Evolutionary conservation across 2,113 vertebrate species (phyloP).

Genomic region (Petrocephalus microphthalmus): DNA sequence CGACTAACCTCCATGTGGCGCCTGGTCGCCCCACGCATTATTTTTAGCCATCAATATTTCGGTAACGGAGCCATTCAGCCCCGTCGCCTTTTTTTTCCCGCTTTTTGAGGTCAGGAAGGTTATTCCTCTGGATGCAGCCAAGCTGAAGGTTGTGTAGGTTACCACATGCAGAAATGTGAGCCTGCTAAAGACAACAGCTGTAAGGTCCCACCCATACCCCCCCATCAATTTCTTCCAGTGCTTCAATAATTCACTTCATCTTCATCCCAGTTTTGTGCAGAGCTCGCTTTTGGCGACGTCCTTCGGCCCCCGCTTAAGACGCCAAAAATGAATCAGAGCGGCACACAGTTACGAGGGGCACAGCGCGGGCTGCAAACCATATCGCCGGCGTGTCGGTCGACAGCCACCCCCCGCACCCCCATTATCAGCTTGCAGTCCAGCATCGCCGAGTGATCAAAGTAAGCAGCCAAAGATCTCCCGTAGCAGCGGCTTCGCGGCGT

Average conservation of each 20-base stretch:
- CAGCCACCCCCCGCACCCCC: background rate
- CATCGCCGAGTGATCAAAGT: slow-evolving; percentile 18
- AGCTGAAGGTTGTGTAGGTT: slow-evolving; percentile 53
- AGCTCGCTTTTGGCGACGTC: background rate
- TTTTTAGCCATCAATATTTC: slow-evolving; percentile 43
- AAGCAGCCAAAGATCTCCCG: background rate
- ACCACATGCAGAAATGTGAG: slow-evolving; percentile 35
- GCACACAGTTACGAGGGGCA: background rate
- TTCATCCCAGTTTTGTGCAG: background rate
- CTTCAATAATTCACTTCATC: background rate
- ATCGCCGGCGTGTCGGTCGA: background rate
- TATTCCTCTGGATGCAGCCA: slow-evolving; percentile 30
- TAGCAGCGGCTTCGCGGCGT: background rate
- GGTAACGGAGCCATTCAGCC: slow-evolving; percentile 42
- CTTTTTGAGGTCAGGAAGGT: slow-evolving; percentile 45
- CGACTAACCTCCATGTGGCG: slow-evolving; percentile 27
- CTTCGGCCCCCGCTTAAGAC: background rate
- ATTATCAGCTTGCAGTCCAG: too few species aligned
- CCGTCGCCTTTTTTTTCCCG: slow-evolving; percentile 35
- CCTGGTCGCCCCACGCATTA: slow-evolving; percentile 42
- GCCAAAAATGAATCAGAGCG: background rate
- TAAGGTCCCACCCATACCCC: background rate
- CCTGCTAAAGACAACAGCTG: slow-evolving; percentile 18
- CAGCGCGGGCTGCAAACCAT: background rate
- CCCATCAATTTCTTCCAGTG: background rate